Evolutionary conservation across 2,113 vertebrate species (phyloP).

Genomic region (Monopterus albus): DNA sequence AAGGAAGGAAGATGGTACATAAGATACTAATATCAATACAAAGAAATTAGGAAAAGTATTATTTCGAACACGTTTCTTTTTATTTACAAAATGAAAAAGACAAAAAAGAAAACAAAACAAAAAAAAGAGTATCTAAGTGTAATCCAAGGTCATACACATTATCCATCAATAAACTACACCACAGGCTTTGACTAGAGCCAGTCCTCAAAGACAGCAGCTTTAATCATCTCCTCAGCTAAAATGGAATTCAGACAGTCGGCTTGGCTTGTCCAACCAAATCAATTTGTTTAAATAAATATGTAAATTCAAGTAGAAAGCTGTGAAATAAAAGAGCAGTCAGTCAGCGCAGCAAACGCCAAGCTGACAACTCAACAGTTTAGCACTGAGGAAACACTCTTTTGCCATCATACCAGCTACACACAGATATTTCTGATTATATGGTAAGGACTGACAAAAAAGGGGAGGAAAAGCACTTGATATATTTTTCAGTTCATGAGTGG

Average conservation of each 20-base stretch:
- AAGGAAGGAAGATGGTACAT: background rate
- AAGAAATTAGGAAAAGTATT: conserved; percentile 47
- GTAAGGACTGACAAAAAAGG: conserved; percentile 7
- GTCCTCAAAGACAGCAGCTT: conserved; percentile 65
- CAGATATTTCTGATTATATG: conserved; percentile 53
- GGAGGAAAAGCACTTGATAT: conserved; percentile 33
- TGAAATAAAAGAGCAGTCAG: conserved; percentile 56
- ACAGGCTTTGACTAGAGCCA: conserved; percentile 62
- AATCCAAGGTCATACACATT: conserved; percentile 65
- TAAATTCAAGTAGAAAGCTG: conserved; percentile 80
- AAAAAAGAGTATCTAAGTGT: conserved; percentile 56
- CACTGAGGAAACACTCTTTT: conserved; percentile 38
- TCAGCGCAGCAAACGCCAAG: conserved; percentile 31
- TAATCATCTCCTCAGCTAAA: conserved; percentile 57
- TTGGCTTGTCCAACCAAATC: conserved; percentile 33
- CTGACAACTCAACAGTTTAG: conserved; percentile 43
- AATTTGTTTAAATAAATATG: conserved; percentile 77
- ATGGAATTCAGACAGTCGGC: conserved; percentile 62
- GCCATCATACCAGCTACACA: conserved; percentile 18
- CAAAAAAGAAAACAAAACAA: no score
- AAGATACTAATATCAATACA: background rate
- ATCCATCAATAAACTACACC: conserved; percentile 59
- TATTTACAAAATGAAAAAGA: conserved; percentile 81
- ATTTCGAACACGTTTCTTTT: conserved; percentile 75
- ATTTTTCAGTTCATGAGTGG: conserved; percentile 15